Conservation (phyloP, 2,113 vertebrate genomes). For the Rhinichthys klamathensis region DNA sequence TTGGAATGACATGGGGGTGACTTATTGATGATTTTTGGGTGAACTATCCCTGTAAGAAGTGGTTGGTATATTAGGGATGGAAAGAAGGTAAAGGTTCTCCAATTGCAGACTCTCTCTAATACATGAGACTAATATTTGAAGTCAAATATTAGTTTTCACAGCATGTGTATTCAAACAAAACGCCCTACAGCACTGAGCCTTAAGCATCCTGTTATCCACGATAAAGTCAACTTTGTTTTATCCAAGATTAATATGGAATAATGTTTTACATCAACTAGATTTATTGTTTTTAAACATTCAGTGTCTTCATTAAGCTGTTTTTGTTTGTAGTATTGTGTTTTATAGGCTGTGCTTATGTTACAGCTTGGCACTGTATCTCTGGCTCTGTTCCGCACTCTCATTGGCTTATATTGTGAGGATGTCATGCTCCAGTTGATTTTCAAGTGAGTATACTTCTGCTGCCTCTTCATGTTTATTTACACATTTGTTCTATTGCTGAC, state of each 20-base stretch:
- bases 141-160: neutral
- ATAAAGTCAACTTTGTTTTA: neutral
- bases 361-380: slow-evolving; percentile 95
- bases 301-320: neutral
- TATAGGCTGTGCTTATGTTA: slow-evolving; percentile 48
- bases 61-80: neutral
- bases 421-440: slow-evolving; percentile 95
- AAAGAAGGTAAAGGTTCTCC: neutral
- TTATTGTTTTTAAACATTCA: neutral
- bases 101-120: neutral
- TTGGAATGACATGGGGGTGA: too few relatives aligned
- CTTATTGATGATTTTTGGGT: too few relatives aligned
- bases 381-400: slow-evolving; percentile 92
- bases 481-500: neutral
- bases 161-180: slow-evolving; percentile 9
- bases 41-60: neutral
- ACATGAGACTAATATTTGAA: slow-evolving; percentile 3
- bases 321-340: neutral
- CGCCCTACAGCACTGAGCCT: neutral
- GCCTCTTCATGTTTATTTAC: slow-evolving; percentile 38
- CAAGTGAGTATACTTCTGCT: slow-evolving; percentile 75
- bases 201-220: neutral
- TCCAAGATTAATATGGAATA: neutral
- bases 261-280: neutral
- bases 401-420: slow-evolving; percentile 94